A percentile compares a stretch with the other conserved stretches of the same genome.
phyloP scores from a whole-genome alignment of 2,888 invertebrate genomes.

The Tanypteryx hageni region DNA sequence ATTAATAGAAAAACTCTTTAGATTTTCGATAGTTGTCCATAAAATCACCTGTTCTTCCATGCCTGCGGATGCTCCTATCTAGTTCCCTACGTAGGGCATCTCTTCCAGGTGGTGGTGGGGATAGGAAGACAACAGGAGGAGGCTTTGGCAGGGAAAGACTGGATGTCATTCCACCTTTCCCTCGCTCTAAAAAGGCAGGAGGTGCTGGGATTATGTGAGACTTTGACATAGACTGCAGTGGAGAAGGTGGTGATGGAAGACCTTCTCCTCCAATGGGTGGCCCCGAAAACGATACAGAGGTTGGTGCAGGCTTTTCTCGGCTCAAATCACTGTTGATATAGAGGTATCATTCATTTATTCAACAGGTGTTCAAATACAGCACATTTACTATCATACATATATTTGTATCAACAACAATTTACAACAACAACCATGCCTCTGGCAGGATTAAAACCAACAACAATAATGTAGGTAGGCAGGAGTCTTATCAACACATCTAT shows the following conservation, averaged over 20 bases:
- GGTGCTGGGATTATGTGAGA: constrained; percentile 58
- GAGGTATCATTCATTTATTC: constrained; percentile 17
- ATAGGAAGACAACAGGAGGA: constrained; percentile 57
- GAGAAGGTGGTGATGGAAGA: constrained; percentile 51
- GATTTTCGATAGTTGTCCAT: constrained; percentile 5
- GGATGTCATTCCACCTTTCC: constrained; percentile 52
- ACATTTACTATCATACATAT: neutral
- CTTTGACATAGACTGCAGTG: constrained; percentile 54
- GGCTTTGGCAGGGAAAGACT: constrained; percentile 53
- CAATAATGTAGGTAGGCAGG: too few relatives aligned
- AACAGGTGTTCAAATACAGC: neutral
- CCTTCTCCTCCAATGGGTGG: constrained; percentile 41
- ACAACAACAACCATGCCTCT: neutral
- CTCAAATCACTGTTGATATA: constrained; percentile 38
- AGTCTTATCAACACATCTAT: too few relatives aligned
- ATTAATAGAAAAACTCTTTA: constrained; percentile 20
- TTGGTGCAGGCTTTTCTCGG: constrained; percentile 41
- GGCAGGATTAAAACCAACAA: neutral
- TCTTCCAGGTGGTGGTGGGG: constrained; percentile 57
- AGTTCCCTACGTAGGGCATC: constrained; percentile 67
- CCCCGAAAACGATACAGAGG: constrained; percentile 51
- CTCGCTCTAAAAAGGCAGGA: constrained; percentile 55
- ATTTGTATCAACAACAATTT: neutral
- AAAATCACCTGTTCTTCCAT: constrained; percentile 65
- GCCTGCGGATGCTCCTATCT: constrained; percentile 68